A percentile compares a stretch with the other conserved stretches of the same genome.
phyloP scores from a whole-genome alignment of 2,113 vertebrate species.

The Crotophaga sulcirostris region DNA sequence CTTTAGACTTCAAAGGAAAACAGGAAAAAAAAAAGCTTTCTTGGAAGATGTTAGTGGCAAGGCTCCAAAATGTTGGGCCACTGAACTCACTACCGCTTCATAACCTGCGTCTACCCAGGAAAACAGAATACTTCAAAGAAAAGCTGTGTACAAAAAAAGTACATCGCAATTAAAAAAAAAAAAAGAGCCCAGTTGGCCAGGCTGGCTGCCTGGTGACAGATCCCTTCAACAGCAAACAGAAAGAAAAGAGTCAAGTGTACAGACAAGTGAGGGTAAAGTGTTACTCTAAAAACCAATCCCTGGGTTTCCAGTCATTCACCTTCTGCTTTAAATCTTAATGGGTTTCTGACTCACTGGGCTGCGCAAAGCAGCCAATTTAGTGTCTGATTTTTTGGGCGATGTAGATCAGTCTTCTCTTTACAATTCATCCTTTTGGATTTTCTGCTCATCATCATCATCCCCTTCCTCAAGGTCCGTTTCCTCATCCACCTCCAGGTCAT shows the following conservation, averaged over 20 bases:
- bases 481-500: slow-evolving; percentile 82
- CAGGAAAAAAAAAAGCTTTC: not conserved
- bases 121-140: slow-evolving; percentile 44
- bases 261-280: slow-evolving; percentile 38
- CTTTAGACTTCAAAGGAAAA: slow-evolving; percentile 3
- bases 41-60: slow-evolving; percentile 53
- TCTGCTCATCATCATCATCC: slow-evolving; percentile 84
- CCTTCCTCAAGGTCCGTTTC: slow-evolving; percentile 77
- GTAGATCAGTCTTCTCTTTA: slow-evolving; percentile 67
- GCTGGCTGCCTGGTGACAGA: slow-evolving; percentile 53
- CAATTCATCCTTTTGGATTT: slow-evolving; percentile 87
- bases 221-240: slow-evolving; percentile 59
- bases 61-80: not conserved
- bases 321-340: slow-evolving; percentile 56
- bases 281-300: slow-evolving; percentile 67
- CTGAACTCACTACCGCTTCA: slow-evolving; percentile 4
- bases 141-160: slow-evolving; percentile 71
- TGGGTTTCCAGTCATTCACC: slow-evolving; percentile 62
- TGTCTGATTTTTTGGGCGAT: slow-evolving; percentile 56
- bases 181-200: slow-evolving; percentile 17
- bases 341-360: slow-evolving; percentile 55
- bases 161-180: slow-evolving; percentile 56
- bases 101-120: slow-evolving; percentile 49
- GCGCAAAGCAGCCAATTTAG: slow-evolving; percentile 57
- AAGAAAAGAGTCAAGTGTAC: slow-evolving; percentile 25